Evolutionary conservation across 2,113 vertebrate genomes (phyloP).

Genomic region (Lamprologus sp.): DNA sequence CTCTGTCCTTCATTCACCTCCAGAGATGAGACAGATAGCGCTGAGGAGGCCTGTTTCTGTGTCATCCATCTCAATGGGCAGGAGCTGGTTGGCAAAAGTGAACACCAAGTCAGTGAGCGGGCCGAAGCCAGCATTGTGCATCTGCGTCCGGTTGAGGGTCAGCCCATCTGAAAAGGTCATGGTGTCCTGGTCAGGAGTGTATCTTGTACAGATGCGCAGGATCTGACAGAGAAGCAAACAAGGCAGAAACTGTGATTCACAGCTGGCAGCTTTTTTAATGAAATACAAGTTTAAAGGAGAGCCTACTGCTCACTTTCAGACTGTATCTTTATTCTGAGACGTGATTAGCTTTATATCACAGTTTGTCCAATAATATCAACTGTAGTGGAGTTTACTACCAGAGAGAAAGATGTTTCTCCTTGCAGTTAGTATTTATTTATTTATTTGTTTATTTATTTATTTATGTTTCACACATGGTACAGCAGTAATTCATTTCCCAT

Average conservation of each 20-base stretch:
- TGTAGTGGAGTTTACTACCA: background rate
- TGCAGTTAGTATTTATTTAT: background rate
- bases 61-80: slow-evolving; percentile 99
- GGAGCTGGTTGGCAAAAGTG: slow-evolving; percentile 97
- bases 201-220: slow-evolving; percentile 96
- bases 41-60: slow-evolving; percentile 97
- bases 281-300: background rate
- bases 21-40: slow-evolving; percentile 98
- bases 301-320: background rate
- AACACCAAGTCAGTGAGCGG: slow-evolving; percentile 96
- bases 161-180: slow-evolving; percentile 99
- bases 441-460: too few relatives aligned
- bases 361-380: accelerated
- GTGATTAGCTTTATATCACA: background rate
- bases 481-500: accelerated
- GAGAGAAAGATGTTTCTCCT: background rate
- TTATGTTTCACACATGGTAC: background rate
- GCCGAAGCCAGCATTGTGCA: slow-evolving; percentile 98
- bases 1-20: slow-evolving; percentile 71
- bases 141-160: slow-evolving; percentile 97
- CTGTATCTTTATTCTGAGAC: background rate
- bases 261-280: background rate
- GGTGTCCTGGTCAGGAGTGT: slow-evolving; percentile 96
- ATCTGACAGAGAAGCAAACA: slow-evolving; percentile 67
- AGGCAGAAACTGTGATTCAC: background rate